Evolutionary conservation across 2,888 invertebrate genomes (phyloP), one percentile per base, ranked within the genome.

Genomic region (Luffia ferchaultella): DNA sequence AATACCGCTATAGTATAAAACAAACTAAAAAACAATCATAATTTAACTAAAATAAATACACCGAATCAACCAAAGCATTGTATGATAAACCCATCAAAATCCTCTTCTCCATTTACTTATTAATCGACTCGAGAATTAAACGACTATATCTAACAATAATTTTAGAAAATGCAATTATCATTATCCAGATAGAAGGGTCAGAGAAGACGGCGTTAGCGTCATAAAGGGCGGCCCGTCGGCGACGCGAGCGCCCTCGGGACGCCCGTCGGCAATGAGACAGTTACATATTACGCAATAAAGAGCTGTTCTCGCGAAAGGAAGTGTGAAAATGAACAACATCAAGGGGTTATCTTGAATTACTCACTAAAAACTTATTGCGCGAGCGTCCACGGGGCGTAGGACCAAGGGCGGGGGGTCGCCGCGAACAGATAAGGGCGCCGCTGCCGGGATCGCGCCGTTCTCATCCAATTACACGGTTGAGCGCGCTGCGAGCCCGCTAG

Each of bases 381-480:
- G 68, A 65, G 70, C 64, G 62, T 63, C 58, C 62, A 60, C 61
- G 67, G 69, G 62, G 63, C 69, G 66, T 56, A 61, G 54, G 57
- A 50, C 59, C 63, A 59, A 68, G 64, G 68, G 69, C 60, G 76
- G 76, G 76, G 76, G 75, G 76, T 76, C 75, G 72, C 76, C 78
- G 82, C 77, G 82, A 83, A 80, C 79, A 82, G 82, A 83, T 82
- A 83, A 83, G 82, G 80, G 78, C 76, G 68, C 20, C 76, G 78
- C 77, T 82, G 80, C 80, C 78, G 82, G 83, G 79, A 80, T 78
- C 78, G 78, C 80, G 76, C 71, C 80, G 76, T 79, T 84, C 84
- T 82, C 82, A 80, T 83, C 83, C 80, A 80, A 82, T 80, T 80
- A 82, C 83, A 85, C 85, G 85, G 84, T 79, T 76, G 84, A 82